Evolutionary conservation across 2,113 vertebrate genomes (phyloP).

Genomic region (Microcebus murinus): DNA sequence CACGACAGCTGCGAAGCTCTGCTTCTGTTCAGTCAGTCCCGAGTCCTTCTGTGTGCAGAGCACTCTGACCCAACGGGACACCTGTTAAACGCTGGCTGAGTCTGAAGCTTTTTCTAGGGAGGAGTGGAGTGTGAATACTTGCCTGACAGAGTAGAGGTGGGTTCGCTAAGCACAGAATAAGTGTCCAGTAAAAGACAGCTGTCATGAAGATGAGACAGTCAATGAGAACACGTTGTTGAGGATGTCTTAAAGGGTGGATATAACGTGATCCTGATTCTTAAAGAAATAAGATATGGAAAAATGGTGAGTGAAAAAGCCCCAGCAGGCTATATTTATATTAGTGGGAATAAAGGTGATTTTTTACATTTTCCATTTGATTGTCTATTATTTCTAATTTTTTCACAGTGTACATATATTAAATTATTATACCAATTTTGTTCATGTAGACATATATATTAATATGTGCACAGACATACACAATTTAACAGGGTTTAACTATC

Average conservation of each 20-base stretch:
- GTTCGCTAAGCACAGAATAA: neutral
- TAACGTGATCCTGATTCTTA: neutral
- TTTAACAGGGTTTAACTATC: neutral
- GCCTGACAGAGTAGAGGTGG: neutral
- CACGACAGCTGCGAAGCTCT: neutral
- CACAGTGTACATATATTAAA: neutral
- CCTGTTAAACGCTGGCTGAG: neutral
- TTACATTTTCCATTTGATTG: neutral
- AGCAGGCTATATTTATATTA: neutral
- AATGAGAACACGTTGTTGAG: neutral
- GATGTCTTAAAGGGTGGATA: neutral
- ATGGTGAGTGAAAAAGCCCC: neutral
- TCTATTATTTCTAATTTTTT: neutral
- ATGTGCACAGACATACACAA: neutral
- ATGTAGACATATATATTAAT: neutral
- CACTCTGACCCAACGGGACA: neutral
- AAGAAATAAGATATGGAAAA: neutral
- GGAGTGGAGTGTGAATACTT: neutral
- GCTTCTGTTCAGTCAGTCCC: neutral
- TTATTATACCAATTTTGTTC: neutral
- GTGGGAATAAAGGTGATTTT: neutral
- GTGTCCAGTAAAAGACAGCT: neutral
- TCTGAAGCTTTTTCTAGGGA: neutral
- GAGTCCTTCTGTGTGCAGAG: neutral
- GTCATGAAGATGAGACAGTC: neutral